Conservation (phyloP, 2,888 invertebrate species). For the Brachyptera putata region DNA sequence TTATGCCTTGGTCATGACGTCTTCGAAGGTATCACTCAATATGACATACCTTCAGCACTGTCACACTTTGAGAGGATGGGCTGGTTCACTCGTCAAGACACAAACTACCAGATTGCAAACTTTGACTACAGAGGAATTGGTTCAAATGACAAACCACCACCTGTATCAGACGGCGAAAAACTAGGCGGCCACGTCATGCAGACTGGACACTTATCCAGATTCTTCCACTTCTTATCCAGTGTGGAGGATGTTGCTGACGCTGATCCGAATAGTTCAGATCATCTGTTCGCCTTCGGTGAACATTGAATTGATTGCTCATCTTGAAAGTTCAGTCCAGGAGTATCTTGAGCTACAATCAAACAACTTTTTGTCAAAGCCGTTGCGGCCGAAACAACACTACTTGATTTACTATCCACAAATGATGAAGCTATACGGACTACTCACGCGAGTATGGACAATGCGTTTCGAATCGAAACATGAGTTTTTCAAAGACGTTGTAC, state of each 20-base stretch:
- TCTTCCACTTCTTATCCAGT: background rate
- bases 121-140: background rate
- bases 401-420: slow-evolving; percentile 25
- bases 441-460: too few relatives aligned
- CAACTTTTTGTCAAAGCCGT: background rate
- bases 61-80: background rate
- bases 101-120: background rate
- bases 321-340: background rate
- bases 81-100: background rate
- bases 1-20: slow-evolving; percentile 23
- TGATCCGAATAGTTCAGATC: background rate
- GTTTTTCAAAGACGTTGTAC: too few relatives aligned
- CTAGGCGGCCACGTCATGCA: too few relatives aligned
- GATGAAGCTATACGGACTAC: too few relatives aligned
- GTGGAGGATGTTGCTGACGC: background rate
- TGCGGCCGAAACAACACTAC: slow-evolving; percentile 30
- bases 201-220: background rate
- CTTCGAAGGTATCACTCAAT: slow-evolving; percentile 23
- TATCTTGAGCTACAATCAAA: background rate
- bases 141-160: too few relatives aligned
- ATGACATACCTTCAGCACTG: slow-evolving; percentile 8
- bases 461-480: too few relatives aligned
- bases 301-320: background rate
- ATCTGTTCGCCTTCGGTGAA: background rate
- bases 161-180: too few relatives aligned